phyloP scores from a whole-genome alignment of 2,797 vertebrate genomes.

The Sebastes kiyomatsui region DNA sequence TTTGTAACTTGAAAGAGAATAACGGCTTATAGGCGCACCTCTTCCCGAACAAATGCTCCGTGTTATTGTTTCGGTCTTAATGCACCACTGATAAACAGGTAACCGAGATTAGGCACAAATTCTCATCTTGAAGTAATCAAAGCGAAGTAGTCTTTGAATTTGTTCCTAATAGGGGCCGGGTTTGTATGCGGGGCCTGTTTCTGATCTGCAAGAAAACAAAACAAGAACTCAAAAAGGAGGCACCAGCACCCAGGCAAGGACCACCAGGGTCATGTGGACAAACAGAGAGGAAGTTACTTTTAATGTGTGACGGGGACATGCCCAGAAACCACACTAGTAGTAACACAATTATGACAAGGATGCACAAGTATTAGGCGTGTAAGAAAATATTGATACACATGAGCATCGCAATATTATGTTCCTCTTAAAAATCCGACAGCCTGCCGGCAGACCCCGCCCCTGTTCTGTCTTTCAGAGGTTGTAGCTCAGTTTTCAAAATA shows the following conservation, averaged over 20 bases:
- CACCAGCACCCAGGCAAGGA: constrained; percentile 22
- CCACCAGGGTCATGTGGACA: constrained; percentile 34
- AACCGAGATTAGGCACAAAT: constrained; percentile 42
- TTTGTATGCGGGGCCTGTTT: constrained; percentile 53
- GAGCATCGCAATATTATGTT: too few species aligned
- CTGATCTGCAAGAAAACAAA: constrained; percentile 63
- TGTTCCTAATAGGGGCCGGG: constrained; percentile 46
- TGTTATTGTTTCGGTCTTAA: constrained; percentile 46
- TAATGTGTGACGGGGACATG: constrained; percentile 20
- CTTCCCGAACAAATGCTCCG: constrained; percentile 11
- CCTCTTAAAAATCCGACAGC: too few species aligned
- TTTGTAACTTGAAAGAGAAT: constrained; percentile 22
- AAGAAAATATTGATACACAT: too few species aligned
- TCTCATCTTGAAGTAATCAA: constrained; percentile 68
- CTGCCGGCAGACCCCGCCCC: too few species aligned
- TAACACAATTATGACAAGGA: constrained; percentile 10
- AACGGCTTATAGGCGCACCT: neutral
- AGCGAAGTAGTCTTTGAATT: constrained; percentile 46
- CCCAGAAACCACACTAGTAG: neutral
- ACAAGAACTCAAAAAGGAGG: constrained; percentile 38
- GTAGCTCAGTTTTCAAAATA: too few species aligned
- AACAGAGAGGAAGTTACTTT: constrained; percentile 35
- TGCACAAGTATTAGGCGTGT: neutral
- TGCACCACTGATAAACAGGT: constrained; percentile 48
- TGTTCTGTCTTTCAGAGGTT: too few species aligned